phyloP scores from a whole-genome alignment of 2,888 invertebrate genomes.

The Eupelmus urozonus region DNA sequence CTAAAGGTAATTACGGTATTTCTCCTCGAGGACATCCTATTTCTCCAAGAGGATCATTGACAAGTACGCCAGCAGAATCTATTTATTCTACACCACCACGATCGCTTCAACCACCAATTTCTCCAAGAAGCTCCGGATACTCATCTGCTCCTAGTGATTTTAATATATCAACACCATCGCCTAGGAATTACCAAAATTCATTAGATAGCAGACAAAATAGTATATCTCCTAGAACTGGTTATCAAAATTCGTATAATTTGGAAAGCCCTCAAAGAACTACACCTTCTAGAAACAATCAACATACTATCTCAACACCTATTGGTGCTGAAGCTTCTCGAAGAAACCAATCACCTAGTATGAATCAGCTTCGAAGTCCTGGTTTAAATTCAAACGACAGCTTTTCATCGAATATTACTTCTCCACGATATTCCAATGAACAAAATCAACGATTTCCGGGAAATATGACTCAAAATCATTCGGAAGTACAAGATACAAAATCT shows the following conservation, averaged over 20 bases:
- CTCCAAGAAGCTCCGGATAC: conserved; percentile 72
- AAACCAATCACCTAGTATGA: conserved; percentile 64
- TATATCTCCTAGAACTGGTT: conserved; percentile 54
- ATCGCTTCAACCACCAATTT: conserved; percentile 64
- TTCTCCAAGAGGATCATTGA: conserved; percentile 72
- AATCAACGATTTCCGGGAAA: conserved; percentile 65
- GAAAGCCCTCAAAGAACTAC: conserved; percentile 66
- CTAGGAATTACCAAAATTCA: conserved; percentile 66
- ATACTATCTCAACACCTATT: conserved; percentile 55
- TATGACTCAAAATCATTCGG: conserved; percentile 64
- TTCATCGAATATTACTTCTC: conserved; percentile 20
- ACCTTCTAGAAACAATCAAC: conserved; percentile 62
- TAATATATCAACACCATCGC: conserved; percentile 66
- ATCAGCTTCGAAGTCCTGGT: conserved; percentile 62
- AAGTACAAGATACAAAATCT: conserved; percentile 61
- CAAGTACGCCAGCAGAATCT: conserved; percentile 67
- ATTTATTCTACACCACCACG: conserved; percentile 68
- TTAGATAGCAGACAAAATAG: conserved; percentile 67
- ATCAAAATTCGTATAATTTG: conserved; percentile 62
- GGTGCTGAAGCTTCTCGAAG: conserved; percentile 57
- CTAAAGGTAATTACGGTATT: conserved; percentile 66
- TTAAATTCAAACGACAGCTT: conserved; percentile 38
- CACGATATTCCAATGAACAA: conserved; percentile 44
- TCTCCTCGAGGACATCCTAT: conserved; percentile 70
- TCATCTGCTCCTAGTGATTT: conserved; percentile 67